Conservation (phyloP, 1,140 invertebrate species). For the Heliconius melpomene region DNA sequence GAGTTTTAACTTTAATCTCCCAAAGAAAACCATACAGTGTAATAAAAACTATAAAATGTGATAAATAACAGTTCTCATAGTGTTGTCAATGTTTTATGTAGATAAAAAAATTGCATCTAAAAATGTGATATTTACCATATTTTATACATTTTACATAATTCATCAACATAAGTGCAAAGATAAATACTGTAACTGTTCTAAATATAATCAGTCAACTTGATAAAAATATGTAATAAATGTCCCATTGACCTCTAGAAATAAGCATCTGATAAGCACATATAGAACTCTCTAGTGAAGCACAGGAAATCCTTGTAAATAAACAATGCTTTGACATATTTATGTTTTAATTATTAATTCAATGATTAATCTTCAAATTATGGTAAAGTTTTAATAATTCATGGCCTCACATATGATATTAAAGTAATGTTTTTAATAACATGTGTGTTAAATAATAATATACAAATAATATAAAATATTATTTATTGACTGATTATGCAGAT, state of each 20-base stretch:
- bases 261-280: background rate
- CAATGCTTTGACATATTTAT: background rate
- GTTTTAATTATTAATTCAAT: background rate
- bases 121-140: too few species aligned
- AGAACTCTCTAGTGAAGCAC: background rate
- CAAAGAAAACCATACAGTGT: too few species aligned
- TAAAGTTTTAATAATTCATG: background rate
- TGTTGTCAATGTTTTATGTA: too few species aligned
- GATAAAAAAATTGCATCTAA: too few species aligned
- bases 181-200: background rate
- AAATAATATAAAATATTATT: too few species aligned
- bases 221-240: constrained; percentile 2
- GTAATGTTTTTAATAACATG: too few species aligned
- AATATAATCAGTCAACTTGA: constrained; percentile 13
- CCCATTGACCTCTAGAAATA: constrained; percentile 7
- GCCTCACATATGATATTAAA: too few species aligned
- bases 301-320: constrained; percentile 14
- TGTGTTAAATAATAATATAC: too few species aligned
- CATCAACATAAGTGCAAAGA: background rate
- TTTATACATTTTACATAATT: background rate
- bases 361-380: background rate
- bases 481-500: too few species aligned
- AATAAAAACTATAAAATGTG: too few species aligned
- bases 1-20: background rate
- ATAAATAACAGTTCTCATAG: too few species aligned